Evolutionary conservation across 2,888 invertebrate genomes (phyloP), one percentile per base, ranked within the genome.

Genomic region (Schrankia costaestrigalis): DNA sequence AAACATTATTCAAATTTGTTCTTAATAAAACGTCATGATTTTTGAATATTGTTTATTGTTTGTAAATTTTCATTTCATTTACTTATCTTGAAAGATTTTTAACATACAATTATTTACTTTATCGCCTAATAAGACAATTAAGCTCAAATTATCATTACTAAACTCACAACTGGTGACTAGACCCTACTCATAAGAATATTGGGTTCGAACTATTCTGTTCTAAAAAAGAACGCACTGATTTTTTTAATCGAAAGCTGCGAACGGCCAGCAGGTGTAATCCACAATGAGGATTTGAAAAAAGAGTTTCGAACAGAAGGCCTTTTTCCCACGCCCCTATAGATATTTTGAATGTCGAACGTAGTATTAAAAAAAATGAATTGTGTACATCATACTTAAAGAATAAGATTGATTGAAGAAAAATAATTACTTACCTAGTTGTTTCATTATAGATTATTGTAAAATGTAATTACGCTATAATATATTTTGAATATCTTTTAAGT

Each of bases 221-320:
- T 48, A 78, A 80, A 81, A 83, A 81, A 73, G 76, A 78, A 69
- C 72, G 71, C 74, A 68, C 67, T 71, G 79, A 78, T 78, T 85
- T 85, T 79, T 78, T n/a, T 69, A 74, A 81, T 78, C 75, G 78
- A 83, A 86, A 83, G 86, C 85, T 84, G 85, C 84, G 79, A 78
- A 80, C 77, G 78, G 75, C 74, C 74, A 82, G 83, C 86, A 87
- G 86, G 86, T 86, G 86, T 84, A 86, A 74, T 81, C 72, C 71
- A 80, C 83, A 81, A 84, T 78, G 74, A 78, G 74, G 73, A 76
- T 85, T 84, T 79, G 78, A 83, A 81, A 52, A 83, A 83, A 78
- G 76, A 77, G 72, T 68, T 72, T 69, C 66, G 76, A 82, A 79
- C 85, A 85, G 86, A 71, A 85, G 86, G 85, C 85, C 75, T 79